Evolutionary conservation across 2,888 invertebrate species (phyloP), one percentile per base, ranked within the genome.

Genomic region (Eremobia ochroleuca): DNA sequence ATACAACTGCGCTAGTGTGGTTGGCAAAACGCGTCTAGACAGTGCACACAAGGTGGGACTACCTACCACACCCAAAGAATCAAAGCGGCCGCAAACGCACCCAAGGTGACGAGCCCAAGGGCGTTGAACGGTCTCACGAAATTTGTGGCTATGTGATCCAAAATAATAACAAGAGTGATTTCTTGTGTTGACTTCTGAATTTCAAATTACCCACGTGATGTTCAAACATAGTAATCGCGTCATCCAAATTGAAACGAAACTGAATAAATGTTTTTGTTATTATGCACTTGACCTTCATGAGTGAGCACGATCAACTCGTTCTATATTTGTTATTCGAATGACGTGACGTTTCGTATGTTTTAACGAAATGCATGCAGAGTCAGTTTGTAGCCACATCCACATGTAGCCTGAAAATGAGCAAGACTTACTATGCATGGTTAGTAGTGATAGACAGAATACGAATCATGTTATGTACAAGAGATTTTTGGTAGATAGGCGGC

Each of bases 201-300:
- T 71, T 34, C 1, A 46, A 52, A 43, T 40, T n/a, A 34, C n/a
- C 31, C 3, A 59, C 31, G 55, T 37, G 37, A 55, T 55, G 18
- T 52, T 37, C n/a, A 37, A 68, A 68, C 18, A 49, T 25, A 34
- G 11, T 37, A 34, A 68, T 37, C 18, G 21, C 37, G n/a, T 55
- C 4, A 11, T n/a, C 6, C 18, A 52, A 46, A 46, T 49, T 49
- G 15, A 25, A 49, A 49, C 52, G 40, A 55, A 73, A 70, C 15
- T 59, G 34, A 58, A 37, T n/a, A 37, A 46, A 28, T 28, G 34
- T 21, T 5, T 34, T 59, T 59, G 18, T 46, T 21, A 21, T 11
- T 9, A 46, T 37, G 43, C 34, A 15, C 21, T 43, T 72, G 73
- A 28, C 73, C 58, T 74, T 59, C 43, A 59, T 34, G 28, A 9